Percentiles rank a stretch among this genome's conserved stretches.
Conservation (phyloP, 2,888 invertebrate species). For the Leptopilina syphax region DNA sequence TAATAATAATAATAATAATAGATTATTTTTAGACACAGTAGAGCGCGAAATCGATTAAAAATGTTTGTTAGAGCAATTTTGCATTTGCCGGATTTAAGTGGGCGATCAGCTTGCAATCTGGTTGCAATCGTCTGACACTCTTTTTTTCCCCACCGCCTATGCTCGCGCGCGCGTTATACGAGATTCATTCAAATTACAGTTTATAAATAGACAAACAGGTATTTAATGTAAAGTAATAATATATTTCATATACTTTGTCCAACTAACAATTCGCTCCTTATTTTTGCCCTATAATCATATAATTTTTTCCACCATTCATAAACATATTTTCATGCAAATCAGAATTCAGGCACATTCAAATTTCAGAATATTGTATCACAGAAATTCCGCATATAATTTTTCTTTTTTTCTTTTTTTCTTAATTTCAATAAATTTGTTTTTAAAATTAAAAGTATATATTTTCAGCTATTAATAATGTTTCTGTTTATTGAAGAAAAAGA, state of each 20-base stretch:
- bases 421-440: background rate
- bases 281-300: slow-evolving; percentile 12
- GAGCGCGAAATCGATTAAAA: background rate
- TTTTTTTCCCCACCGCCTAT: slow-evolving; percentile 5
- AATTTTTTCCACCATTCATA: no score
- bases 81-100: slow-evolving; percentile 8
- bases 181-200: slow-evolving; percentile 8
- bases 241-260: slow-evolving; percentile 24
- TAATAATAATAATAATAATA: no score
- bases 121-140: slow-evolving; percentile 17
- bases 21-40: no score
- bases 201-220: slow-evolving; percentile 12
- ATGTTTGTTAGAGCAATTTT: background rate
- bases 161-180: background rate
- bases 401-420: background rate
- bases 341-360: no score
- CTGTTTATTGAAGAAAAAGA: no score
- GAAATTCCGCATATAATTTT: no score
- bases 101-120: slow-evolving; percentile 10
- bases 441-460: background rate
- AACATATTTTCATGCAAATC: no score
- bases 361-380: no score
- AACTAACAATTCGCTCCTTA: background rate
- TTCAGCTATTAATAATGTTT: no score
- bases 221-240: slow-evolving; percentile 18